Evolutionary conservation across 1,140 invertebrate species (phyloP), one percentile per base, ranked within the genome.

Genomic region (Drosophila ananassae): DNA sequence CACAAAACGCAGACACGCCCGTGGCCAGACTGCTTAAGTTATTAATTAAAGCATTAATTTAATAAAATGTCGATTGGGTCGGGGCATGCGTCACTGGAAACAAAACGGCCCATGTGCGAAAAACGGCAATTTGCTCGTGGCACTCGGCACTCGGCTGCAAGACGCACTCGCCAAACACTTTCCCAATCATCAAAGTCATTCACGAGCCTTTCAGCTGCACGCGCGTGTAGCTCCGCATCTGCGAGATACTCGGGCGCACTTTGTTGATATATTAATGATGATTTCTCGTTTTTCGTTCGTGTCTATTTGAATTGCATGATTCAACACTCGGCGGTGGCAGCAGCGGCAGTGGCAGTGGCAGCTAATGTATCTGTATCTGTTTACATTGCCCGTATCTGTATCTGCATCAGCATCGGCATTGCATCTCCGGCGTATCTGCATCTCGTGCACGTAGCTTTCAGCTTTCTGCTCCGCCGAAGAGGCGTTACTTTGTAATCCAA

Each of bases 181-280:
- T 85, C 82, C 82, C 83, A 85, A 82, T 85, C 82, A 85, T 85
- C 82, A 89, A 89, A 85, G 78, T 87, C 82, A 89, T 87, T 82
- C 82, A 85, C 76, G 82, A 34, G 74, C 63, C 77, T 85, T 82
- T 82, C 83, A 82, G 67, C 69, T 72, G 69, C 78, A 82, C 74
- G 74, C 82, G 64, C 78, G 48, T 74, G 53, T 22, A 12, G 34
- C 34, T 44, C 10, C 2, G 39, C 79, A 82, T 83, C 79, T 83
- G 73, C 54, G 60, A 85, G 77, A 77, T 81, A 69, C 82, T 71
- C 34, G 34, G 30, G 21, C 47, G 34, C 51, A 82, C 71, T 74
- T 79, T 81, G 82, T 89, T 85, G 82, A 89, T 87, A 89, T 89
- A 85, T 85, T 85, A 85, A 85, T 85, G 82, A 85, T 85, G 82